Evolutionary conservation across 2,113 vertebrate genomes (phyloP), one percentile per base, ranked within the genome.

Genomic region (Rhabdornis inornatus): DNA sequence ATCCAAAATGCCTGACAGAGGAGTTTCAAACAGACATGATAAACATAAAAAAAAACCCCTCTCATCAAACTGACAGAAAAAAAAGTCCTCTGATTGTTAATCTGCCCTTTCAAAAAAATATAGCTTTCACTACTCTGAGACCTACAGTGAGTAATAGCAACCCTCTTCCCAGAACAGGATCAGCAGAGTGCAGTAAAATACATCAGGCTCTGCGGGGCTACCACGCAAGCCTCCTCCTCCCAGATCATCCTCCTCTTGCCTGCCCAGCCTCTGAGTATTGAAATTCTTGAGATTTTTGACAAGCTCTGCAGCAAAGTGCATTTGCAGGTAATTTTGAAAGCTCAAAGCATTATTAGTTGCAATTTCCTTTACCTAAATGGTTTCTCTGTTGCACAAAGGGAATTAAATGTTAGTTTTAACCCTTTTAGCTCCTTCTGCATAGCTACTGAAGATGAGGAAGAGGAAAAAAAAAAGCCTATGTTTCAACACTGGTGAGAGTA

Each of bases 381-480:
- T 49, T 86, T 83, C 37, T n/a, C 37, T 56, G 35, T 30, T 80
- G 44, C 66, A 44, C 50, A 28, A 22, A 44, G 24, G 13, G 13
- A 86, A 60, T 2, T 5, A 8, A 3, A 12, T 37, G 9, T 55
- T 17, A 45, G 5, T 90, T 82, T 87, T 82, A 82, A 83, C 33
- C 13, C 31, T 70, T 91, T 53, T 45, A 81, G 33, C 53, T 49
- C n/a, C 70, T 78, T 37, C 20, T 61, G 11, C 7, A 15, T 18
- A 8, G 40, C 20, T 75, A 16, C 15, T 59, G 33, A 53, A 66
- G 13, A n/a, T 49, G 37, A 88, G 24, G 42, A 88, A 22, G 49
- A 55, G 7, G 8, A 15, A 13, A 22, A 61, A 57, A 47, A 31
- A 3, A 1, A n/a, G 3, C 20, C 1, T 7, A 8, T 9, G 1